Base-by-base conservation (phyloP, 1,140 invertebrate species). In the Phymorhynchus buccinoides region DNA sequence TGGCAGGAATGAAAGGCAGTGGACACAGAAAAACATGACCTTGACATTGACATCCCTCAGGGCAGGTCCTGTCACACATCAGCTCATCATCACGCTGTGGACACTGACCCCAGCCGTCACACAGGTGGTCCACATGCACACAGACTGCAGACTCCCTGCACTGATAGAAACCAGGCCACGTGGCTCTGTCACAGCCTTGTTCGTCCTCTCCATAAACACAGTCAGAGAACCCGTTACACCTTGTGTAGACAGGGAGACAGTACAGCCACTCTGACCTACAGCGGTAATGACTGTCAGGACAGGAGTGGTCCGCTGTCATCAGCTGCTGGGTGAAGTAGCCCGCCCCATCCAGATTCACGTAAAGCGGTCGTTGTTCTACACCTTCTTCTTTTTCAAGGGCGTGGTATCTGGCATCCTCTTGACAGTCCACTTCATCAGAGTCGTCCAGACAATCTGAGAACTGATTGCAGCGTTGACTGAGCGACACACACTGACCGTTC, bases 161-260 rank as follows among this genome's bases (percentile, higher is more conserved):
- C 32, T 73, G 39, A 37, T 78, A 87, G 52, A 77, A 80, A 35
- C 84, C 84, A 22, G 75, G 81, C 62, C 86, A 87, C 22, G 37
- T 14, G 14, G 35, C 82, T 18, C n/a, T 68, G 18, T 80, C 44
- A 14, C 78, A 80, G 3, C 16, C 78, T 2, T 7, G 22, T 39
- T 80, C 78, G 44, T 80, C 78, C 30, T 80, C 78, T 18, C 35
- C 16, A 37, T 18, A 1, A 3, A 42, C 41, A 41, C 78, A 80
- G 78, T 80, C 78, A 42, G 42, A 32, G 0, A 80, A 41, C 35
- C 82, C 85, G 44, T 80, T 80, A 80, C 78, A 80, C 9, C 78
- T 27, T 6, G 42, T 42, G 78, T 80, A 80, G 7, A 68, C 77
- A 35, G 71, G 48, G 35, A 75, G 7, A 41, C 77, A n/a, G n/a